Base-by-base conservation (phyloP, 2,888 invertebrate genomes). In the Acanthopleura granulata region DNA sequence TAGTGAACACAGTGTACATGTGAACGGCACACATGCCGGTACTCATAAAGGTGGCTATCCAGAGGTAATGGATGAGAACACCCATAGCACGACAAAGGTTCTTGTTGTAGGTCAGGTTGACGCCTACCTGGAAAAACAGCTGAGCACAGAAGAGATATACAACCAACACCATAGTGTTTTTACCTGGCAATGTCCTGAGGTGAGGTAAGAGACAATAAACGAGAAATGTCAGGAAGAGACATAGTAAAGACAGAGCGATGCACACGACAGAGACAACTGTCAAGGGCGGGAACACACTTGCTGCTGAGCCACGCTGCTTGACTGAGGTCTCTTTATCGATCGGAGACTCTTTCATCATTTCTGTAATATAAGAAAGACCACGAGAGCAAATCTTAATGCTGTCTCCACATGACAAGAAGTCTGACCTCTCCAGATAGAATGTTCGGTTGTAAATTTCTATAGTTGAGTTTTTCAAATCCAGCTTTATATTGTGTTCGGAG, bases 1-100 rank as follows among this genome's bases (percentile, higher is more conserved):
- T 40, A 25, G 71, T 71, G 25, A 71, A 71, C 22, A 49, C 71
- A 49, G 40, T 22, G 50, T 71, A 71, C 71, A 71, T 71, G 49
- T 71, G 40, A n/a, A 40, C 6, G 40, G 71, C 71, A 40, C 49
- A 71, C n/a, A 49, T 71, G 18, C n/a, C 50, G 40, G 30, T 71
- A 15, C 49, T 29, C 15, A 40, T 27, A 71, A 30, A 71, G 14
- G 71, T 22, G 29, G 71, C n/a, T 25, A 71, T 22, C 71, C 71
- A 71, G 40, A 71, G 25, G 40, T 71, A 71, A 25, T 71, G 71
- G 9, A 71, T 49, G 18, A 71, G 40, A 49, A 71, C 50, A 25
- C 40, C 71, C 40, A 71, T 49, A 49, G 50, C 71, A 16, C 49
- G 16, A 49, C 71, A 71, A 30, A 71, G 40, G 22, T 15, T 22